Base-by-base conservation (phyloP, 2,797 vertebrate genomes). In the Aulostomus chinensis region DNA sequence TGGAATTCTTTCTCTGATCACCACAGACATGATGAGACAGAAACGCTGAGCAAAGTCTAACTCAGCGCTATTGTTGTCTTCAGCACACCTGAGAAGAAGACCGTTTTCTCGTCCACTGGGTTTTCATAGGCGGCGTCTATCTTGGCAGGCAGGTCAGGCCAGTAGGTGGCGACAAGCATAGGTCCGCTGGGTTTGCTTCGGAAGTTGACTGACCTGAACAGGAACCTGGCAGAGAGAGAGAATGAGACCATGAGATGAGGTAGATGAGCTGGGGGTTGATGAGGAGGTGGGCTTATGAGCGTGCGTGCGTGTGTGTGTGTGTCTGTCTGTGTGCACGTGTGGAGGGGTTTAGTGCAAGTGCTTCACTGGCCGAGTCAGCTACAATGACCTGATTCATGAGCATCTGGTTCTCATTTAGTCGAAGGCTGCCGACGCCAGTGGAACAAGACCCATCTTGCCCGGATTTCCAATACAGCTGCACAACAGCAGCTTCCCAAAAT, bases 111-210 rank as follows among this genome's bases (percentile, higher is more conserved):
- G 0, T 96, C 95, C 69, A 93, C 82, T 9, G 96, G 95, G 55
- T 94, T 93, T 83, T 99, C 96, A 0, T 99, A 99, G 37, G 92
- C 96, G 7, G 97, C 97, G 13, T 99, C 95, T 0, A 99, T 92
- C 86, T 93, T 98, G 49, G 88, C 83, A 2, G 97, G 97, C 41
- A 98, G 84, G 38, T 98, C 95, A 11, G 93, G 86, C 97, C 97
- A 99, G 89, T 97, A 99, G 2, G 94, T 97, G 79, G 93, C 95
- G 50, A 95, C 90, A 5, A 98, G 91, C 85, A 96, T 90, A 2
- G 97, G 97, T 31, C 96, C 97, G 1, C 18, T 94, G 56, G 95
- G 95, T 73, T 94, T 95, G 71, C 66, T 89, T 58, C 91, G 86
- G 73, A 91, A 89, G 67, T 92, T 94, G 68, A 93, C 87, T 16